Base-by-base conservation (phyloP, 2,888 invertebrate species). In the Dasysyrphus tricinctus region DNA sequence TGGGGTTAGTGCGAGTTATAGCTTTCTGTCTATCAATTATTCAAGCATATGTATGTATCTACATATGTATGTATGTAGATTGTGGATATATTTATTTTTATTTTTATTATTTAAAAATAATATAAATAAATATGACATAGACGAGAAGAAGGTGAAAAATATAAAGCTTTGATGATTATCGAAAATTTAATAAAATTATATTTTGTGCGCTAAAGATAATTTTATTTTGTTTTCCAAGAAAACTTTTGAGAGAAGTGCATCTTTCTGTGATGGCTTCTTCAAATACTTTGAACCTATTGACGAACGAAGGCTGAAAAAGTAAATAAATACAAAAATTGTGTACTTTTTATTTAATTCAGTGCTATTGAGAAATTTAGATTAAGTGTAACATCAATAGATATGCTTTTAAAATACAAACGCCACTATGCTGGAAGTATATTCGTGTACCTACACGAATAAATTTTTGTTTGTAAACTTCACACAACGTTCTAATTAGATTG, bases 121-220 rank as follows among this genome's bases (percentile, higher is more conserved):
- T 59, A 42, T 61, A 61, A 61, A 61, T 61, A 61, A 61, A 42
- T 61, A 42, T 61, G 61, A 42, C 24, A 61, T 42, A 39, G 24
- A 42, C 39, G 24, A 61, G 16, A 39, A 5, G 5, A 24, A 59
- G 39, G 39, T 59, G 39, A 24, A 59, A 39, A 59, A 24, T 39
- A 59, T 19, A 59, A 59, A 54, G 29, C 39, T n/a, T 32, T 56
- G 29, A 34, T 34, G 29, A 32, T 56, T 56, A 56, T 32, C n/a
- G n/a, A 56, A 34, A 56, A 34, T 14, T 16, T 16, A 16, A 39
- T 8, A 2, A 39, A 24, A 59, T 59, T 1, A 59, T 19, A 39
- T 59, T 37, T 11, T 57, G 11, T 34, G 11, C 37, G 11, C 2
- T 11, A 16, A 34, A 9, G 0, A 34, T 9, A 34, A 11, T 3